These are phyloP conservation scores for Boloria euphrosyne DNA, from an alignment of 2,888 invertebrate genomes.

Conservation along the genomic window DNA sequence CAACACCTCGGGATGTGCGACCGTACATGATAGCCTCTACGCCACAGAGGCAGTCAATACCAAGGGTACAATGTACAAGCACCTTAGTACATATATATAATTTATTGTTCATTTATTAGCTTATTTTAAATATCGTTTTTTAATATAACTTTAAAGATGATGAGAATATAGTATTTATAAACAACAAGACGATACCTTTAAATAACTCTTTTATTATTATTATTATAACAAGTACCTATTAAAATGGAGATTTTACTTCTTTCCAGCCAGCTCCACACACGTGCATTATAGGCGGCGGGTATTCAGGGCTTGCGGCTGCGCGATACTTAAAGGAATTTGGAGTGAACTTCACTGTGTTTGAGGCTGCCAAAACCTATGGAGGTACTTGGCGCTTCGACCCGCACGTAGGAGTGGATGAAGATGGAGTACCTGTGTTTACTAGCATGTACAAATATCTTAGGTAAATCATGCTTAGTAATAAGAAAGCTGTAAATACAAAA, in stretches of 20 bases:
- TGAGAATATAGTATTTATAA: background rate
- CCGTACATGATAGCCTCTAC: too few species aligned
- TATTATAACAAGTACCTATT: background rate
- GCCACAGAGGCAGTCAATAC: too few species aligned
- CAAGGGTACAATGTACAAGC: too few species aligned
- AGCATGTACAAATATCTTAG: conserved; percentile 90
- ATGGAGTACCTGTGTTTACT: conserved; percentile 87
- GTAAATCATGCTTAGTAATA: conserved; percentile 34
- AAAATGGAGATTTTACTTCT: background rate
- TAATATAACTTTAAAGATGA: too few species aligned
- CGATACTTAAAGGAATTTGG: conserved; percentile 81
- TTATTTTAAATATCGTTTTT: too few species aligned
- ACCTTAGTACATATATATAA: background rate
- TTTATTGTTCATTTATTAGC: conserved; percentile 6
- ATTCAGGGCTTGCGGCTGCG: conserved; percentile 86
- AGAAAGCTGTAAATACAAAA: background rate
- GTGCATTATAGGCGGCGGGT: conserved; percentile 89
- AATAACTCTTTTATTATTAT: background rate
- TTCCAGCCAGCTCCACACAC: conserved; percentile 44
- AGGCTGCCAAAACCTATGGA: conserved; percentile 85
- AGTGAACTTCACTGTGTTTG: conserved; percentile 84
- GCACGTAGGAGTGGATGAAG: conserved; percentile 82
- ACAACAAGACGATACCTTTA: background rate
- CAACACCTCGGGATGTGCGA: too few species aligned
- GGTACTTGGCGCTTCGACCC: conserved; percentile 92